A percentile compares a stretch with the other conserved stretches of the same genome.
Conservation (phyloP, 1,140 invertebrate species). For the Pseudomyrmex sp. region DNA sequence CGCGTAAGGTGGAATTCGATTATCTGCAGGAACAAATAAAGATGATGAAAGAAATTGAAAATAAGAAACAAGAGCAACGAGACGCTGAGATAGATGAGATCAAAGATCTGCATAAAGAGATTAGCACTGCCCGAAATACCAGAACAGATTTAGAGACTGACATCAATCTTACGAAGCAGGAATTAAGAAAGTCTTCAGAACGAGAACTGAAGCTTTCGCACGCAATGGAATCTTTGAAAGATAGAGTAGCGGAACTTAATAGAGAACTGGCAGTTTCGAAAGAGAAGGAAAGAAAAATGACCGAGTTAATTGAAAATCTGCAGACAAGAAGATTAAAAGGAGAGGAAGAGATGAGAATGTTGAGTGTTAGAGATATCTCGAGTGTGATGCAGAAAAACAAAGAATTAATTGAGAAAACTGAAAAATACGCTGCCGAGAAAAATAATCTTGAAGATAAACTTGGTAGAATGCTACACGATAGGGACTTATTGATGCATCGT, state of each 20-base stretch:
- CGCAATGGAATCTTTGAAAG: conserved; percentile 65
- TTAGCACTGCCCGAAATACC: conserved; percentile 78
- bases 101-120: conserved; percentile 82
- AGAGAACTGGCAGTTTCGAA: conserved; percentile 65
- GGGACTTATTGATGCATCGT: conserved; percentile 57
- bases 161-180: conserved; percentile 79
- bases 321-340: conserved; percentile 75
- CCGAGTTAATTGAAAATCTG: conserved; percentile 68
- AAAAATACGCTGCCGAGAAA: conserved; percentile 85
- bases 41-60: conserved; percentile 77
- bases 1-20: conserved; percentile 85
- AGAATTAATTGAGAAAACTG: conserved; percentile 64
- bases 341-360: conserved; percentile 73
- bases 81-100: conserved; percentile 83
- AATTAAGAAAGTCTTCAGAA: conserved; percentile 71
- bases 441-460: conserved; percentile 75
- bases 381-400: conserved; percentile 85
- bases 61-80: conserved; percentile 77
- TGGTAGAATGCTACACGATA: conserved; percentile 68
- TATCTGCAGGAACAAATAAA: conserved; percentile 84
- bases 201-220: conserved; percentile 69
- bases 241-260: conserved; percentile 69
- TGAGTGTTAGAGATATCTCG: conserved; percentile 78
- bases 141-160: conserved; percentile 85
- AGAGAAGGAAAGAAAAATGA: conserved; percentile 74